These are phyloP conservation scores for Dryomyza anilis DNA, from an alignment of 2,888 invertebrate genomes.

Conservation along the genomic window DNA sequence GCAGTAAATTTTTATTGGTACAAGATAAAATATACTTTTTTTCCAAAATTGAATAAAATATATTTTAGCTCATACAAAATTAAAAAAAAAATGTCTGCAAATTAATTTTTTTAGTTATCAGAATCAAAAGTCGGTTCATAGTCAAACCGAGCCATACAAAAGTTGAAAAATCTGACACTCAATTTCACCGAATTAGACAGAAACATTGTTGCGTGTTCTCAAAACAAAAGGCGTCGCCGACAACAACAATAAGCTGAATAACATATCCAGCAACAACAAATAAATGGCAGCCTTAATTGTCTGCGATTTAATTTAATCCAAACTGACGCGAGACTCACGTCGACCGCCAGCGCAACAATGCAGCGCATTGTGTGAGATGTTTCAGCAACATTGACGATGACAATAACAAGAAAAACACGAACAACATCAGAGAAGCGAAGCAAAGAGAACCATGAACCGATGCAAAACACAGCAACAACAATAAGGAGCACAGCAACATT, in stretches of 20 bases:
- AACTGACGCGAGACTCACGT: not conserved
- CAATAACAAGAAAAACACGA: not conserved
- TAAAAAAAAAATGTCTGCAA: too few species aligned
- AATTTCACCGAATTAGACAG: not conserved
- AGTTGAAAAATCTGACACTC: not conserved
- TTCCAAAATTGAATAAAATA: too few species aligned
- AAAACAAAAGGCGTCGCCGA: not conserved
- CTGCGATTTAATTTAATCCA: not conserved
- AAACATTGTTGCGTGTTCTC: not conserved
- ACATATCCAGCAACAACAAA: too few species aligned
- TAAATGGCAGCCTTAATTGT: too few species aligned
- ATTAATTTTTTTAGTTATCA: too few species aligned
- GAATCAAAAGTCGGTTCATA: not conserved
- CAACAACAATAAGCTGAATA: not conserved
- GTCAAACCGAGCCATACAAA: conserved; percentile 9
- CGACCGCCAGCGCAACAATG: not conserved
- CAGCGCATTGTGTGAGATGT: not conserved
- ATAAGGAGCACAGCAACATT: not conserved
- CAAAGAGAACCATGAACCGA: too few species aligned
- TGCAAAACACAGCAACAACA: not conserved
- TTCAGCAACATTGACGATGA: not conserved
- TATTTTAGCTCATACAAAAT: too few species aligned
- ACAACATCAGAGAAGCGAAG: too few species aligned
- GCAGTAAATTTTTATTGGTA: too few species aligned
- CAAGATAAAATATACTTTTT: too few species aligned